Evolutionary conservation across 2,113 vertebrate genomes (phyloP).

Genomic region (Piaya cayana): DNA sequence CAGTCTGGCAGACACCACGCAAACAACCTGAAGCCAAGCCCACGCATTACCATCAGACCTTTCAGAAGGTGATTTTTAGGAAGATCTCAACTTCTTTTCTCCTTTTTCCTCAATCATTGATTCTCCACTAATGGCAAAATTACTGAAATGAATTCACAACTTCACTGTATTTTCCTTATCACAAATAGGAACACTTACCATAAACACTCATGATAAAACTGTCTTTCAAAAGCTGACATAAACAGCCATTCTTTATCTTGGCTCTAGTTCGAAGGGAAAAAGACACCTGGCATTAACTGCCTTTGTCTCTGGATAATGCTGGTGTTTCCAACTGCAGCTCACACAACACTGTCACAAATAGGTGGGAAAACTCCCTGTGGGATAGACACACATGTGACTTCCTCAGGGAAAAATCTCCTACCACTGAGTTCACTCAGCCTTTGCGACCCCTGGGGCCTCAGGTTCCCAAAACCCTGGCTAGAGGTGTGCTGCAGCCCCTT

Average conservation of each 20-base stretch:
- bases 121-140: background rate
- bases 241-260: background rate
- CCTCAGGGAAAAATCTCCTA: background rate
- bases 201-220: background rate
- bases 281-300: background rate
- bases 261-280: background rate
- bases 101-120: background rate
- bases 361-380: background rate
- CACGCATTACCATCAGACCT: background rate
- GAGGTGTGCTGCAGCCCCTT: background rate
- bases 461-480: background rate
- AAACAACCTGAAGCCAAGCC: background rate
- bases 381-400: background rate
- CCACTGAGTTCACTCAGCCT: background rate
- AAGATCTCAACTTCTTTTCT: background rate
- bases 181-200: background rate
- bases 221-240: background rate
- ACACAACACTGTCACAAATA: accelerated
- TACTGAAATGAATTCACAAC: background rate
- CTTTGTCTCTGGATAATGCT: background rate
- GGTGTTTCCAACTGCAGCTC: accelerated
- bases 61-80: background rate
- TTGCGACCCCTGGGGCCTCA: background rate
- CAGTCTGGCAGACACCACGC: background rate
- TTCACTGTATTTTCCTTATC: background rate